Conservation (phyloP, 2,888 invertebrate species). For the Himalopsyche kuldschensis region DNA sequence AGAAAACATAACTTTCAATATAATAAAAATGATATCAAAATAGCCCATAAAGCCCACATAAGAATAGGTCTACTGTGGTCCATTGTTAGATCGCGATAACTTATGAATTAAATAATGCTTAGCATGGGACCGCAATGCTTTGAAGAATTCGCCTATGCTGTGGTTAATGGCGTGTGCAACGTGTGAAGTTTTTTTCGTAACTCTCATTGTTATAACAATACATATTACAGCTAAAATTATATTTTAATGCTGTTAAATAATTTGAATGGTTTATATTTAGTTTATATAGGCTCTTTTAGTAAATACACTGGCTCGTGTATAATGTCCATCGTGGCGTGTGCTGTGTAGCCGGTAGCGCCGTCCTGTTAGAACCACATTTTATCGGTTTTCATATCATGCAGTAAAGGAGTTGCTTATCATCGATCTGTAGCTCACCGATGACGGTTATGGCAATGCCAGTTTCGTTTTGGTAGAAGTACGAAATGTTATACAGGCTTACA, state of each 20-base stretch:
- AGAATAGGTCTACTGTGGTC: not conserved
- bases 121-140: not conserved
- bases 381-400: too few relatives aligned
- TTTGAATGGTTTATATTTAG: too few relatives aligned
- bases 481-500: too few relatives aligned
- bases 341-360: too few relatives aligned
- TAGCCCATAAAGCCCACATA: not conserved
- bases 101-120: not conserved
- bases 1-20: not conserved
- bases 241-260: not conserved
- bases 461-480: too few relatives aligned
- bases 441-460: too few relatives aligned
- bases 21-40: not conserved
- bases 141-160: not conserved
- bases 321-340: too few relatives aligned
- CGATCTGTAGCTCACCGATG: too few relatives aligned
- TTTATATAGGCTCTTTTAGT: too few relatives aligned
- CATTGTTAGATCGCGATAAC: not conserved
- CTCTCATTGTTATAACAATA: not conserved
- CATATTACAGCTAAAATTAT: not conserved
- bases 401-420: too few relatives aligned
- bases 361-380: too few relatives aligned
- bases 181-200: not conserved
- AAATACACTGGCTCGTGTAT: too few relatives aligned
- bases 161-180: not conserved